Evolutionary conservation across 37 sponge, comb jelly and placozoan genomes (phyloP).

Genomic region (Ianthella basta): DNA sequence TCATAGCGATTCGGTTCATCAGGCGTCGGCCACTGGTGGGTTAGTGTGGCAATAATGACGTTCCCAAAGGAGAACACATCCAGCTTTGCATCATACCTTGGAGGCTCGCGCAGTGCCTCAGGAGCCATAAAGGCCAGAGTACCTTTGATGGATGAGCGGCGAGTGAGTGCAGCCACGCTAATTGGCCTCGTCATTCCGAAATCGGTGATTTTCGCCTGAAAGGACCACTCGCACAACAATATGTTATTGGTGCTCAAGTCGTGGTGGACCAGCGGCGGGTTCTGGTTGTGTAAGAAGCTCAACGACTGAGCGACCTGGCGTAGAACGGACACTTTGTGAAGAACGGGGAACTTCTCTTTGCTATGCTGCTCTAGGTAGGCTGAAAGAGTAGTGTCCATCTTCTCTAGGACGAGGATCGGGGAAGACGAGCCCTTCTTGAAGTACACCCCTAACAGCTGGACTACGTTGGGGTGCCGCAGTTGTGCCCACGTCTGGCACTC

Average conservation of each 20-base stretch:
- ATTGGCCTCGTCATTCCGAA: slow-evolving; percentile 19
- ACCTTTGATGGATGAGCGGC: slow-evolving; percentile 4
- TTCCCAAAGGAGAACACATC: slow-evolving; percentile 14
- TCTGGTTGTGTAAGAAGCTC: slow-evolving; percentile 15
- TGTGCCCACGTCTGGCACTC: slow-evolving; percentile 12
- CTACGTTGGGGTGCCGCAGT: slow-evolving; percentile 18
- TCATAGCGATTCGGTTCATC: not conserved
- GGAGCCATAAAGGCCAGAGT: slow-evolving; percentile 19
- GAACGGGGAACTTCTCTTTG: not conserved
- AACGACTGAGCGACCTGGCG: slow-evolving; percentile 2
- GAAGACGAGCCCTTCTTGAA: not conserved
- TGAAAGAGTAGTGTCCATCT: slow-evolving; percentile 10
- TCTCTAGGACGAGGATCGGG: not conserved
- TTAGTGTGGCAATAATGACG: not conserved
- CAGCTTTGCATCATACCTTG: slow-evolving; percentile 8
- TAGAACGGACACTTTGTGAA: slow-evolving; percentile 9
- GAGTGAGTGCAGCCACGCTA: not conserved
- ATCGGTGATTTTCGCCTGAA: not conserved
- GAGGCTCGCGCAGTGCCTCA: not conserved
- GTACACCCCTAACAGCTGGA: not conserved
- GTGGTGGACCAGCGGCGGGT: slow-evolving; percentile 15
- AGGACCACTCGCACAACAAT: not conserved
- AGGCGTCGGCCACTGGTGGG: slow-evolving; percentile 5
- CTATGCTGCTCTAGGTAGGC: not conserved
- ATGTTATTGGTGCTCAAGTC: slow-evolving; percentile 23